A percentile compares a stretch with the other conserved stretches of the same genome.
These are phyloP conservation scores for Cebidichthys violaceus DNA, from an alignment of 2,113 vertebrate species.

Conservation along the genomic window DNA sequence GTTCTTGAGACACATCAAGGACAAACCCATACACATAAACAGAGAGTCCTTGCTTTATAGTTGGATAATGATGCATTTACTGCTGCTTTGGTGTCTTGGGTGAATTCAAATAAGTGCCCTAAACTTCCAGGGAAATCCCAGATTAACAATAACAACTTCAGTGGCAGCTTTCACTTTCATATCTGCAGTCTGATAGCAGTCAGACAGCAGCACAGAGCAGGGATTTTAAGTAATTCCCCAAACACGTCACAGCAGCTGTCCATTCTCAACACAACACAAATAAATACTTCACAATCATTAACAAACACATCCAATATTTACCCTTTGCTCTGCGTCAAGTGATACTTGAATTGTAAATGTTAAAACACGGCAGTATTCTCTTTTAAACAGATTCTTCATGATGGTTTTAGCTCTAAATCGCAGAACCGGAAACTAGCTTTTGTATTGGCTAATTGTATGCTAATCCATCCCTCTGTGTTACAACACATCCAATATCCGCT, in stretches of 20 bases:
- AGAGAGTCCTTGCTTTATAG: background rate
- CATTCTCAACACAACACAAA: conserved; percentile 28
- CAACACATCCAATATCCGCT: conserved; percentile 38
- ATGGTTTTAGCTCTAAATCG: conserved; percentile 11
- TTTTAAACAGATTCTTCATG: background rate
- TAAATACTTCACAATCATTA: conserved; percentile 11
- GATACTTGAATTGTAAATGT: background rate
- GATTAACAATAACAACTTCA: conserved; percentile 28
- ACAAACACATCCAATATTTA: conserved; percentile 2
- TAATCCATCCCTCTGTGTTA: conserved; percentile 46
- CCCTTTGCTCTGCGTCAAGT: background rate
- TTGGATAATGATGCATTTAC: conserved; percentile 15
- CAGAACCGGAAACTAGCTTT: conserved; percentile 31
- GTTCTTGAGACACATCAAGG: background rate
- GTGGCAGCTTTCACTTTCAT: conserved; percentile 59
- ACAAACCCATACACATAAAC: background rate
- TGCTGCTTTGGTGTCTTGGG: background rate
- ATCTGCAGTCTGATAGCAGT: conserved; percentile 15
- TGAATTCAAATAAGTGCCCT: conserved; percentile 14
- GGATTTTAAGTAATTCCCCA: conserved; percentile 40
- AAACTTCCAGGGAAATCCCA: conserved; percentile 58
- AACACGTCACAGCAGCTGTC: conserved; percentile 10
- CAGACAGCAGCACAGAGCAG: conserved; percentile 22
- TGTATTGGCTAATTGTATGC: conserved; percentile 32
- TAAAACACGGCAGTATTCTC: background rate